Evolutionary conservation across 2,113 vertebrate species (phyloP).

Genomic region (Garra rufa): DNA sequence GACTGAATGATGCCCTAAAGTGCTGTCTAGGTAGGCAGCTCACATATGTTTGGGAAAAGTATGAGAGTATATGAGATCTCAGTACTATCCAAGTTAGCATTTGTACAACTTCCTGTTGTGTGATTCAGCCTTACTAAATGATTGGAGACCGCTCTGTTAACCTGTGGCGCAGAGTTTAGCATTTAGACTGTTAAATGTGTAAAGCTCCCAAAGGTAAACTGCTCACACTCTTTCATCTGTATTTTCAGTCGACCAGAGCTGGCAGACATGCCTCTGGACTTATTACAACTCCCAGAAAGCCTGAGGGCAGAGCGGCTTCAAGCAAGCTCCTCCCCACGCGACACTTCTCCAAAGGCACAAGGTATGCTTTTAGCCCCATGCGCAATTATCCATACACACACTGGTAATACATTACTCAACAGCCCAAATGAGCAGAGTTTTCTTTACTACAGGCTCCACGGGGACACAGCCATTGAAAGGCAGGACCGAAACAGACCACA

Average conservation of each 20-base stretch:
- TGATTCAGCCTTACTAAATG: conserved; percentile 4
- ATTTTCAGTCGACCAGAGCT: conserved; percentile 79
- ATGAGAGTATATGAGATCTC: neutral
- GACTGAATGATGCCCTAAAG: neutral
- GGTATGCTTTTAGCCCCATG: conserved; percentile 62
- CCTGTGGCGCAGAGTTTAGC: neutral
- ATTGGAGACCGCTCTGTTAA: conserved; percentile 2
- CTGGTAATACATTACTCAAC: neutral
- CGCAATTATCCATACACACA: conserved; percentile 17
- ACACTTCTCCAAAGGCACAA: conserved; percentile 71
- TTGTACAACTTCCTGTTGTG: neutral
- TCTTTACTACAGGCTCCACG: conserved; percentile 49
- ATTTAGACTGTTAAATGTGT: conserved; percentile 11
- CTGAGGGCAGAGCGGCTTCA: conserved; percentile 72
- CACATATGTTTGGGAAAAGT: neutral
- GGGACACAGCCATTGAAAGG: conserved; percentile 66
- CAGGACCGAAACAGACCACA: conserved; percentile 68
- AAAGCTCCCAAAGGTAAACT: conserved; percentile 29
- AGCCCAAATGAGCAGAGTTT: neutral
- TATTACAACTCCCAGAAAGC: conserved; percentile 83
- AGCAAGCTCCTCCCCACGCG: conserved; percentile 64
- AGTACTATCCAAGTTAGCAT: neutral
- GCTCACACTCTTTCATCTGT: conserved; percentile 24
- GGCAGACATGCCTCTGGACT: conserved; percentile 80
- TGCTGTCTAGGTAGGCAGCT: neutral